Conservation (phyloP, 2,888 invertebrate genomes). For the Osmoderma eremita region DNA sequence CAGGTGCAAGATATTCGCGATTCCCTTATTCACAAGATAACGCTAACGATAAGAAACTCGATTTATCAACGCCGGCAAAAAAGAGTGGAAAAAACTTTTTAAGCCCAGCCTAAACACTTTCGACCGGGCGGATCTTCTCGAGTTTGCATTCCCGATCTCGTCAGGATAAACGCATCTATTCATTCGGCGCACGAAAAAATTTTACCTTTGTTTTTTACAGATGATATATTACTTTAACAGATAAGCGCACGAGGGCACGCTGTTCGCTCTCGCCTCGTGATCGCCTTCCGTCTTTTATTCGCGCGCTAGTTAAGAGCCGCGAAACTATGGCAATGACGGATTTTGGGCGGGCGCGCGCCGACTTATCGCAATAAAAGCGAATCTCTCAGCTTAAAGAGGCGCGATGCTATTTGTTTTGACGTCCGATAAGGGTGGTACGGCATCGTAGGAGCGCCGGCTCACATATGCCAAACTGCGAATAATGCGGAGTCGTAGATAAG, state of each 20-base stretch:
- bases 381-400: neutral
- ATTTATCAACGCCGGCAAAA: slow-evolving; percentile 20
- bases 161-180: slow-evolving; percentile 23
- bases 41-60: neutral
- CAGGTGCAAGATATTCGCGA: too few species aligned
- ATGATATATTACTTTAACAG: slow-evolving; percentile 30
- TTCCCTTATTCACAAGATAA: neutral
- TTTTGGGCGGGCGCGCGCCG: slow-evolving; percentile 13
- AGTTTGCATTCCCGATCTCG: slow-evolving; percentile 18
- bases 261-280: too few species aligned
- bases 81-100: slow-evolving; percentile 1
- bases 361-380: slow-evolving; percentile 23
- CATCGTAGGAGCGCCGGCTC: slow-evolving; percentile 15
- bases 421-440: slow-evolving; percentile 22
- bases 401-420: slow-evolving; percentile 32
- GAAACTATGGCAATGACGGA: slow-evolving; percentile 25
- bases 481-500: slow-evolving; percentile 39
- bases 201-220: slow-evolving; percentile 29
- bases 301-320: slow-evolving; percentile 1
- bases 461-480: slow-evolving; percentile 40
- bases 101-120: slow-evolving; percentile 17
- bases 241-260: slow-evolving; percentile 12
- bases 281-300: slow-evolving; percentile 12
- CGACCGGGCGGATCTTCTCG: neutral
- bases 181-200: slow-evolving; percentile 15